A percentile compares a stretch with the other conserved stretches of the same genome.
These are phyloP conservation scores for Myopa testacea DNA, from an alignment of 2,888 invertebrate genomes.

Conservation along the genomic window DNA sequence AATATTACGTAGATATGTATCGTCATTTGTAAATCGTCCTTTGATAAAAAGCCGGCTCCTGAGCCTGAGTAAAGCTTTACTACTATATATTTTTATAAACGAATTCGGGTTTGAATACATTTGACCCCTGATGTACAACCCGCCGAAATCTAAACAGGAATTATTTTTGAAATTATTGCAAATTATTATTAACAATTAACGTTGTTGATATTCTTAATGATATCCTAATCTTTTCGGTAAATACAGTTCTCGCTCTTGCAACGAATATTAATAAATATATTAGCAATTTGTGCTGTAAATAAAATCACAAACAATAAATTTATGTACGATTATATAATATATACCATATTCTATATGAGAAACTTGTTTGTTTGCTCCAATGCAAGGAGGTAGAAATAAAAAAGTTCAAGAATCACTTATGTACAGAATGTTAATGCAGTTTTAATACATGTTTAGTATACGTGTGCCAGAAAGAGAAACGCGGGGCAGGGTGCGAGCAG, in stretches of 20 bases:
- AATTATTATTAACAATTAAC: no score
- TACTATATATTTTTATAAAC: no score
- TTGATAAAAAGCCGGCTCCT: no score
- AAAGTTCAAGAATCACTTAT: constrained; percentile 1
- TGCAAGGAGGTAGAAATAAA: background rate
- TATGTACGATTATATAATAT: background rate
- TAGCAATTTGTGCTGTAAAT: background rate
- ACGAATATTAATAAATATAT: background rate
- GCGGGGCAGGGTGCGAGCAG: background rate
- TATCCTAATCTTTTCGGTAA: background rate
- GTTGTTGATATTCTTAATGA: no score
- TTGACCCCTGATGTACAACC: no score
- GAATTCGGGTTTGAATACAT: no score
- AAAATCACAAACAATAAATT: background rate
- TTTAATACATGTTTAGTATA: constrained; percentile 1
- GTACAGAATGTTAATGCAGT: constrained; percentile 14
- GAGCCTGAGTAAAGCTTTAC: no score
- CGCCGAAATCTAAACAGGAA: no score
- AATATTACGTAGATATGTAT: no score
- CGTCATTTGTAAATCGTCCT: no score
- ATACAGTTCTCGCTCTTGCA: background rate
- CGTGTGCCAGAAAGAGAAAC: constrained; percentile 7
- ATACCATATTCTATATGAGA: background rate
- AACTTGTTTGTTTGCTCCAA: constrained; percentile 1
- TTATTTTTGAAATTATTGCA: no score